Base-by-base conservation (phyloP, 2,888 invertebrate species). In the Helleia helle region DNA sequence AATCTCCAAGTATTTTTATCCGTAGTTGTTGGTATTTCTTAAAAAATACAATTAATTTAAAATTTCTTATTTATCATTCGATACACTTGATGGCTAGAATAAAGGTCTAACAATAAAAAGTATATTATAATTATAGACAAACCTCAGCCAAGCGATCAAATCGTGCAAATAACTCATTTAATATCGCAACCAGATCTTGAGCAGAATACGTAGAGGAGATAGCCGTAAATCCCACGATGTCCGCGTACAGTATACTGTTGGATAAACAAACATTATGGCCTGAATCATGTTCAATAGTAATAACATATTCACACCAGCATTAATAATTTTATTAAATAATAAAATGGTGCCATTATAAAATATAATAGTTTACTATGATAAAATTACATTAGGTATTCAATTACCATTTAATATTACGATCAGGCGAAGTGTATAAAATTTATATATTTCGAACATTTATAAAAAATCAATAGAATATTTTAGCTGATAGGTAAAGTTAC, bases 181-280 rank as follows among this genome's bases (percentile, higher is more conserved):
- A 87, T 81, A 97, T 95, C 79, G 95, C 95, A 40, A 97, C 97
- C 52, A 97, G 88, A 73, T 97, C 97, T 71, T 96, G 95, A 36
- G 97, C 97, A 40, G 96, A 95, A 80, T 96, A 96, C 4, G 96
- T 95, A 9, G 96, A 96, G 2, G 96, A 96, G 56, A 97, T 95
- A 40, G 96, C 96, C 3, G 98, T 98, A 74, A 98, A 98, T 40
- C 98, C 98, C 40, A 97, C 97, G 70, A 98, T 98, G 84, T 98
- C 98, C 15, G 97, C 98, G 77, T 97, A 98, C 50, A 98, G 88
- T 69, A 98, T 98, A 77, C 96, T 96, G 86, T 28, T 14, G 29
- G 22, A 6, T 24, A 24, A 31, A 38, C n/a, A 24, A n/a, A 17
- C 7, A 22, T n/a, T n/a, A n/a, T n/a, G n/a, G n/a, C n/a, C n/a